Evolutionary conservation across 2,113 vertebrate genomes (phyloP), one percentile per base, ranked within the genome.

Genomic region (Numida meleagris): DNA sequence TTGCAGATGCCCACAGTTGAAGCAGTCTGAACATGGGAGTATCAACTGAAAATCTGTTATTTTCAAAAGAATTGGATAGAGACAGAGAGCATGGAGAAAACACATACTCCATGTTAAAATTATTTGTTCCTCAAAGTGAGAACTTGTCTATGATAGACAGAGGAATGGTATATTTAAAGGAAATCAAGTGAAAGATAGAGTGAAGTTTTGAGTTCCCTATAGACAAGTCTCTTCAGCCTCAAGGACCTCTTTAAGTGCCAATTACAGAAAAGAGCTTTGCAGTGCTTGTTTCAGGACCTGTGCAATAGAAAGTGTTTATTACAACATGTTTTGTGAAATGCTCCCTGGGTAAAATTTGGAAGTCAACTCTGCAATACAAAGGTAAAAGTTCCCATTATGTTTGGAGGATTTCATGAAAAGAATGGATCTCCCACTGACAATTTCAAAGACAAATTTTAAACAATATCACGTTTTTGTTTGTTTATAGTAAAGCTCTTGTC

Each of bases 391-490:
- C 70, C 45, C 33, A 33, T 94, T 31, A 63, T 82, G 16, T 94
- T 82, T 79, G 65, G 57, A 95, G n/a, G 40, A n/a, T 78, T 94
- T 81, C 4, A 68, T 86, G 33, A 68, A 43, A 76, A 70, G 36
- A 66, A 57, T 13, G 80, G 88, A 93, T 96, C 94, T 80, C 94
- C 89, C 90, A 89, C 94, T 67, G 50, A 95, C 82, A 93, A 63
- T 95, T 96, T 97, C 94, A 96, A 97, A 96, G 94, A 86, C 85
- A 31, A 73, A n/a, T 94, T 95, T 95, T 93, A 84, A 95, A 95
- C 82, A 95, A 92, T 93, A 94, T 95, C 76, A 86, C 68, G 19
- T 58, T 82, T 95, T 63, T 95, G 94, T 97, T 97, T 96, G 95
- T 96, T 97, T 96, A 94, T 89, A 90, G 91, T 93, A 88, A 88